Evolutionary conservation across 2,888 invertebrate genomes (phyloP), one percentile per base, ranked within the genome.

Genomic region (Tortricodes alternella): DNA sequence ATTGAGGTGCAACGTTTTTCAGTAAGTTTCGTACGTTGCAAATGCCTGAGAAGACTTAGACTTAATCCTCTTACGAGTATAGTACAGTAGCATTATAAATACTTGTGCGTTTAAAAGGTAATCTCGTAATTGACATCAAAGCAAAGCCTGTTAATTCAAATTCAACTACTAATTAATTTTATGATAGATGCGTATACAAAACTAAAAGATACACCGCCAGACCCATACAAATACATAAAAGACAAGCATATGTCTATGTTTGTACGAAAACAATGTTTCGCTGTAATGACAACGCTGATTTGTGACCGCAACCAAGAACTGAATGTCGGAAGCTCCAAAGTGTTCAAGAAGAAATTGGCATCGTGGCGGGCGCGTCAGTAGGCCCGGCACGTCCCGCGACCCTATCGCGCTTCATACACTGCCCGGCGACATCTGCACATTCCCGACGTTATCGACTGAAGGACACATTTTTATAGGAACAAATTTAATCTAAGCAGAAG

Each of bases 401-500:
- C 81, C 83, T 82, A 83, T 85, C 83, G 79, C 78, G 78, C 80
- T 82, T 81, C 85, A 85, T 86, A 83, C 77, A 78, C 76, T 81
- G 78, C 68, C 80, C 78, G 82, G 78, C 79, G 78, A 83, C 85
- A 88, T 87, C 87, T 87, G 89, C 84, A 86, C 83, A 85, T 84
- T 83, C 81, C 77, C 76, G 73, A 76, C 80, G 83, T 83, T 87
- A 87, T 85, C 83, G 86, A 86, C 71, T 80, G 65, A 75, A 79
- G 80, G 77, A 78, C 80, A 80, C 83, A 83, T 85, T 87, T 89
- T 84, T 85, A 85, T 84, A 81, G 80, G 86, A 84, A 79, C 85
- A 85, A 88, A 87, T 86, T 87, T 89, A 89, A 89, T 88, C 85
- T 85, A 83, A 85, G 83, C 83, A 83, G 74, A 79, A 77, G 76